Conservation (phyloP, 2,113 vertebrate genomes). For the Hippocampus barbouri region DNA sequence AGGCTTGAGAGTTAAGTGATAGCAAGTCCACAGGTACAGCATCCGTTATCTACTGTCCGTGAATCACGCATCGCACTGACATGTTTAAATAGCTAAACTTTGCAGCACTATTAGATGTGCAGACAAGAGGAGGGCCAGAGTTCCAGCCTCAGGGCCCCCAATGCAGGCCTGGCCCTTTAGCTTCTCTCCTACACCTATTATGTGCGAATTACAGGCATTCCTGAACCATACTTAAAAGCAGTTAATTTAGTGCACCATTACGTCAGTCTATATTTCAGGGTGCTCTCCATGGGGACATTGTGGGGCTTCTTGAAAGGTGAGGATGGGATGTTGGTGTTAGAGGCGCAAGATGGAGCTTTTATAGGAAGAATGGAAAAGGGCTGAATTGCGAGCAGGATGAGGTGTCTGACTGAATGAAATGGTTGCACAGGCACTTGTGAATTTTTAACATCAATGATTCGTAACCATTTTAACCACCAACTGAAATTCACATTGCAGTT, state of each 20-base stretch:
- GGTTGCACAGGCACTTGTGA: conserved; percentile 45
- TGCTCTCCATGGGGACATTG: conserved; percentile 42
- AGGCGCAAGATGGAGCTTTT: conserved; percentile 60
- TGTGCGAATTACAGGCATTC: conserved; percentile 92
- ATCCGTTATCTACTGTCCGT: conserved; percentile 86
- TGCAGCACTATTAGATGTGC: conserved; percentile 85
- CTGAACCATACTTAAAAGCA: conserved; percentile 88
- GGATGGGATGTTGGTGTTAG: conserved; percentile 59
- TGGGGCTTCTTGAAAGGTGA: conserved; percentile 53
- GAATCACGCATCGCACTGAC: conserved; percentile 88
- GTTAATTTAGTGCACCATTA: conserved; percentile 95
- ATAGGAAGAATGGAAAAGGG: conserved; percentile 52
- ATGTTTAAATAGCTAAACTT: conserved; percentile 99
- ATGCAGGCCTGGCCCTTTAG: conserved; percentile 83
- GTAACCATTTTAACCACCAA: not conserved
- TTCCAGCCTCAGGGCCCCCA: conserved; percentile 69
- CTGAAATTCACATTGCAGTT: not conserved
- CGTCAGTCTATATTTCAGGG: conserved; percentile 84
- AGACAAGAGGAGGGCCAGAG: conserved; percentile 81
- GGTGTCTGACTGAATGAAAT: conserved; percentile 30
- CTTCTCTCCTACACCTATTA: conserved; percentile 84
- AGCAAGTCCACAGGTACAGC: conserved; percentile 83
- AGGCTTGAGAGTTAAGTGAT: conserved; percentile 66
- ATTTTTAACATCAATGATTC: not conserved
- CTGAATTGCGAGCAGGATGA: conserved; percentile 7